Conservation (phyloP, 2,888 invertebrate species). For the Hedychridium roseum region DNA sequence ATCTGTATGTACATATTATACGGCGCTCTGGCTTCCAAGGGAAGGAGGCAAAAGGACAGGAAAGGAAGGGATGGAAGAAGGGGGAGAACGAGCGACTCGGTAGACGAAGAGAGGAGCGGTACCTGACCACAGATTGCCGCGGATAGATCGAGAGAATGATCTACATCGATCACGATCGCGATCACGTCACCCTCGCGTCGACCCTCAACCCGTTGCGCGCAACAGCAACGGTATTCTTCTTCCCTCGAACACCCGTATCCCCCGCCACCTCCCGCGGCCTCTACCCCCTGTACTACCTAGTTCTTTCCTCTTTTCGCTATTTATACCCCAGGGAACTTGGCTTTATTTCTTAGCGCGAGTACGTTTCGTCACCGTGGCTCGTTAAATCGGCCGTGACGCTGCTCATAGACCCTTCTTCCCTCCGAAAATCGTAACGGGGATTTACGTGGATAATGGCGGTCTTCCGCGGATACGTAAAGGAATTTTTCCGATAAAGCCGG, state of each 20-base stretch:
- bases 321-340: constrained; percentile 24
- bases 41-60: constrained; percentile 6
- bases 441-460: too few species aligned
- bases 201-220: constrained; percentile 27
- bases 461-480: too few species aligned
- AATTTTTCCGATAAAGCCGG: too few species aligned
- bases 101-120: constrained; percentile 23
- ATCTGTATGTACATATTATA: constrained; percentile 12
- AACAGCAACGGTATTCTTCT: constrained; percentile 47
- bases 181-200: constrained; percentile 49
- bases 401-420: too few species aligned
- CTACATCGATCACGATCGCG: constrained; percentile 62
- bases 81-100: constrained; percentile 7
- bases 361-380: constrained; percentile 11
- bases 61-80: constrained; percentile 14
- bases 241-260: constrained; percentile 26
- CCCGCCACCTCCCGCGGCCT: constrained; percentile 20
- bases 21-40: constrained; percentile 2
- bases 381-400: too few species aligned
- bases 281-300: too few species aligned
- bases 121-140: constrained; percentile 36
- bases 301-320: constrained; percentile 31
- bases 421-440: too few species aligned
- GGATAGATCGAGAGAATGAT: constrained; percentile 53
- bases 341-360: constrained; percentile 18